Evolutionary conservation across 2,797 vertebrate genomes (phyloP).

Genomic region (Thalassophryne amazonica): DNA sequence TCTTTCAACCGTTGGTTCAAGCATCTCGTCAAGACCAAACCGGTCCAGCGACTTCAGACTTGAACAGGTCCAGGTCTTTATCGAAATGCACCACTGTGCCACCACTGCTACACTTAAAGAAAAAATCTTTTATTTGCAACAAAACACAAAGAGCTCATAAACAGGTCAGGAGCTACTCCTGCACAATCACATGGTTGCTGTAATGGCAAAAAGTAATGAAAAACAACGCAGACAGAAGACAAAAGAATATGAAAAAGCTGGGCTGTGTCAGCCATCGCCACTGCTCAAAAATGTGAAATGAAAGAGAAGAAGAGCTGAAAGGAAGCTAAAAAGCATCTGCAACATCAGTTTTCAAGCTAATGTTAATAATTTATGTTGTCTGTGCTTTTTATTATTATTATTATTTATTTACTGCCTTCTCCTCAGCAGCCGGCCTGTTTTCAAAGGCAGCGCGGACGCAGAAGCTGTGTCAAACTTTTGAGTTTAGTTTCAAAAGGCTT

Average conservation of each 20-base stretch:
- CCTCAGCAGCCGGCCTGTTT: constrained; percentile 72
- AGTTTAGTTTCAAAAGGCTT: constrained; percentile 81
- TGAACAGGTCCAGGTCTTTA: too few relatives aligned
- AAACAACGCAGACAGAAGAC: constrained; percentile 49
- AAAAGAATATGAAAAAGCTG: constrained; percentile 70
- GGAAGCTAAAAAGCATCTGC: constrained; percentile 76
- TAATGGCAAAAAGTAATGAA: constrained; percentile 62
- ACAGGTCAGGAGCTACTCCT: constrained; percentile 65
- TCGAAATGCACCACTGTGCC: not conserved
- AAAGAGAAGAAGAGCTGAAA: constrained; percentile 59
- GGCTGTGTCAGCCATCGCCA: constrained; percentile 56
- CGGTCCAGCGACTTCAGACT: too few relatives aligned
- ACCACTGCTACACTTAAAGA: constrained; percentile 6
- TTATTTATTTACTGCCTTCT: constrained; percentile 84
- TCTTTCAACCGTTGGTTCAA: too few relatives aligned
- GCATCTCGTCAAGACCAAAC: too few relatives aligned
- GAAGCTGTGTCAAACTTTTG: constrained; percentile 77
- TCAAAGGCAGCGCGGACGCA: constrained; percentile 79
- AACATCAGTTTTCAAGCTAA: constrained; percentile 81
- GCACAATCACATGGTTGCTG: constrained; percentile 73
- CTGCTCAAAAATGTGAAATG: constrained; percentile 63
- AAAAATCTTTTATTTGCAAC: constrained; percentile 55
- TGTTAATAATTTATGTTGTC: constrained; percentile 85
- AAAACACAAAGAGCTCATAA: constrained; percentile 59
- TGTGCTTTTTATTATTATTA: constrained; percentile 82